Evolutionary conservation across 2,113 vertebrate species (phyloP).

Genomic region (Poecilia latipinna): DNA sequence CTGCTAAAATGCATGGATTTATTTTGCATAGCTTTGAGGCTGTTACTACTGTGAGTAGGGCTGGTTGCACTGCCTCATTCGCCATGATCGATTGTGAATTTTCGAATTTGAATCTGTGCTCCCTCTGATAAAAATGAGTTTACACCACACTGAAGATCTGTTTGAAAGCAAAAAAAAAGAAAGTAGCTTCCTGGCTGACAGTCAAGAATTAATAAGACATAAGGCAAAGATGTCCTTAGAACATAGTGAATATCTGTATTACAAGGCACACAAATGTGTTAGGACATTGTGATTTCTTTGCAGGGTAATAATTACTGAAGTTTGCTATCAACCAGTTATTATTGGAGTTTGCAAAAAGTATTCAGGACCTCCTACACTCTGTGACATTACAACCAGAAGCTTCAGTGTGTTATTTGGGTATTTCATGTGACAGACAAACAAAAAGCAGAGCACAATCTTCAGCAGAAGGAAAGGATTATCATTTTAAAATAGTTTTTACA

Average conservation of each 20-base stretch:
- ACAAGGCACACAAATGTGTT: conserved; percentile 10
- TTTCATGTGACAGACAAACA: not conserved
- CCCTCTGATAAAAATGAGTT: conserved; percentile 12
- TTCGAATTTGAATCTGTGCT: conserved; percentile 15
- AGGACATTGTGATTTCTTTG: not conserved
- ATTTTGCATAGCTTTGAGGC: conserved; percentile 9
- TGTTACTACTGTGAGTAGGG: conserved; percentile 10
- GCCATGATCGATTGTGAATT: conserved; percentile 6
- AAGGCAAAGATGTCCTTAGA: conserved; percentile 37
- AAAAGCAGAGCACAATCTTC: not conserved
- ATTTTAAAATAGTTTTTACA: not conserved
- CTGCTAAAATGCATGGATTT: conserved; percentile 4
- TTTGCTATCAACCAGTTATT: not conserved
- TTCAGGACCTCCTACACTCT: not conserved
- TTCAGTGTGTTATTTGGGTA: not conserved
- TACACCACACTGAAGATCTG: conserved; percentile 19
- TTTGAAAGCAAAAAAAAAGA: not conserved
- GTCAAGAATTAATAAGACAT: conserved; percentile 45
- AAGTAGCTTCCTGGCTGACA: conserved; percentile 20
- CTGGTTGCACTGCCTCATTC: conserved; percentile 9
- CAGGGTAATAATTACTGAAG: not conserved
- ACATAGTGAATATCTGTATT: conserved; percentile 10
- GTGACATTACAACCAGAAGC: not conserved
- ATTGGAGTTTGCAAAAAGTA: not conserved
- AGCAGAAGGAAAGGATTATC: not conserved